Percentiles rank a stretch among this genome's conserved stretches.
phyloP scores from a whole-genome alignment of 2,113 vertebrate genomes.

The Osmerus eperlanus region DNA sequence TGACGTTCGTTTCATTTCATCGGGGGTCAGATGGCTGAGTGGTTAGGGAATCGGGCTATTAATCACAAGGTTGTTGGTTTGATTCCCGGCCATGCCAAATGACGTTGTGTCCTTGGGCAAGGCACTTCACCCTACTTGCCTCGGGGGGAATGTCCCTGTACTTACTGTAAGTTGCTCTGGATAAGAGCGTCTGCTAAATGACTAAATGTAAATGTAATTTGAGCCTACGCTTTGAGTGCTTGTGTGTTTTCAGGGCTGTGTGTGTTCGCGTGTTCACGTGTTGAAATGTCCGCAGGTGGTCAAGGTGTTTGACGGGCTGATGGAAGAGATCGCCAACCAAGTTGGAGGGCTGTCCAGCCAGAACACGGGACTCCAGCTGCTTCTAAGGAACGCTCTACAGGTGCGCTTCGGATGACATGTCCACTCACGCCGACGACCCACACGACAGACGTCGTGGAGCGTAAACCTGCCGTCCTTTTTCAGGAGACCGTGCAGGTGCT shows the following conservation, averaged over 20 bases:
- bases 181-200: no score
- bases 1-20: neutral
- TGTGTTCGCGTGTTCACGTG: neutral
- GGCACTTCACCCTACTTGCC: no score
- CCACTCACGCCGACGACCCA: no score
- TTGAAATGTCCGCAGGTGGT: slow-evolving; percentile 69
- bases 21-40: no score
- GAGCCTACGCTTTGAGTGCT: neutral
- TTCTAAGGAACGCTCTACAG: slow-evolving; percentile 79
- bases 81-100: no score
- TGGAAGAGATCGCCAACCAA: slow-evolving; percentile 78
- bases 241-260: neutral
- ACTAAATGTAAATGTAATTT: neutral
- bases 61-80: no score
- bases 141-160: no score
- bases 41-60: no score
- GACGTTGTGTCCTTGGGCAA: no score
- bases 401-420: slow-evolving; percentile 46
- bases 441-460: no score
- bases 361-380: slow-evolving; percentile 75
- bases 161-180: no score
- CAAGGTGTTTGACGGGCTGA: slow-evolving; percentile 80
- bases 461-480: slow-evolving; percentile 13
- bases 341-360: slow-evolving; percentile 82
- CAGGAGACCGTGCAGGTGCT: slow-evolving; percentile 82